Evolutionary conservation across 2,113 vertebrate species (phyloP), one percentile per base, ranked within the genome.

Genomic region (Taxidea taxus): DNA sequence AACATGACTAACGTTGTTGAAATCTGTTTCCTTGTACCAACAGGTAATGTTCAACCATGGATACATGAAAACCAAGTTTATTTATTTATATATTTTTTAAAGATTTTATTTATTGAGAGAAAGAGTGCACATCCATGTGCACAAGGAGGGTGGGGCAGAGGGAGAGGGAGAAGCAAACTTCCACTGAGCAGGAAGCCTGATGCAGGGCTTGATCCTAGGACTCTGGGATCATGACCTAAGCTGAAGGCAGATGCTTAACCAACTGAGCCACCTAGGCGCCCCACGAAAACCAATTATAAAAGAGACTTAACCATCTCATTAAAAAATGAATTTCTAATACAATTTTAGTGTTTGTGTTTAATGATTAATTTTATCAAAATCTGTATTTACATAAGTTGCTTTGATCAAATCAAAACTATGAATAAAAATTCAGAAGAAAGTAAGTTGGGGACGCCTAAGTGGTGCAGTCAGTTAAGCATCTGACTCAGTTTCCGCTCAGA

Each of bases 351-450:
- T 89, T 82, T 54, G 77, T 25, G 34, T 58, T 93, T 75, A 66
- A 80, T 64, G 31, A 87, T 83, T 70, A 64, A 27, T 23, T 74
- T 51, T 58, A 68, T 81, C n/a, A 62, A 96, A 94, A 84, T 74
- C 16, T 51, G 58, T 37, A 82, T 23, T 74, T 77, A 85, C 3
- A 54, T 56, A 58, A 82, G 4, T 75, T 91, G 29, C 37, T 92
- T 84, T 93, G 39, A 86, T 64, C 68, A 90, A 87, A 66, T 95
- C 31, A 94, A 84, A 29, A 92, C 31, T 62, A 93, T 14, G 66
- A 68, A 96, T 18, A 87, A 87, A 94, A 95, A 66, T 29, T 96
- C 23, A 78, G 62, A 74, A 74, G 34, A 82, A 74, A 66, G 31
- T 51, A 34, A 34, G 64, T 34, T 66, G 62, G 31, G 64, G 23